A percentile compares a stretch with the other conserved stretches of the same genome.
Evolutionary conservation across 2,888 invertebrate species (phyloP).

Genomic region (Thysanoteuthis rhombus): DNA sequence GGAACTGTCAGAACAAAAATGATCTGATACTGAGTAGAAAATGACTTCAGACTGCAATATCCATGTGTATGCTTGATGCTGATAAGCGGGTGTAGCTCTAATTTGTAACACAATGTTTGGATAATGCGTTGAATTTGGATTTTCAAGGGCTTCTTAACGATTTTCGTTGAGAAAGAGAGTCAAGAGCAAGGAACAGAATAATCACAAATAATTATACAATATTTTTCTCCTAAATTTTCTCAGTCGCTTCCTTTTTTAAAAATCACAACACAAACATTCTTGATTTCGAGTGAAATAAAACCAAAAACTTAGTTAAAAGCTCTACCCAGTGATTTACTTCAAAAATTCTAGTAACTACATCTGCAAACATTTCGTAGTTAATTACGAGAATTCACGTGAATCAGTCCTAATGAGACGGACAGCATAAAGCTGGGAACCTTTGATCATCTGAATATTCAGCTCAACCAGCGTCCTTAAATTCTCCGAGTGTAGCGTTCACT

Average conservation of each 20-base stretch:
- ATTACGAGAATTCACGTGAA: not conserved
- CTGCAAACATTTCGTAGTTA: not conserved
- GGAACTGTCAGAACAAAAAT: no score
- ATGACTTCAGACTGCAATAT: no score
- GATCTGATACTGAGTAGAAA: no score
- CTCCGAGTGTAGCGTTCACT: not conserved
- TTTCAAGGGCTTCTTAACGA: no score
- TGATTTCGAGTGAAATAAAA: not conserved
- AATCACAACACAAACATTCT: not conserved
- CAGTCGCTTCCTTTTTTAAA: not conserved
- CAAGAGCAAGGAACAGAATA: not conserved
- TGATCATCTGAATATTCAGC: not conserved
- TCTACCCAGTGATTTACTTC: not conserved
- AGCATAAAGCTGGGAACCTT: not conserved
- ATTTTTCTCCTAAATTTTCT: not conserved
- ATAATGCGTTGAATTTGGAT: no score
- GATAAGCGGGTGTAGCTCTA: no score
- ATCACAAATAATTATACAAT: not conserved
- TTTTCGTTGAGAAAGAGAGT: no score
- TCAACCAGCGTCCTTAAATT: not conserved
- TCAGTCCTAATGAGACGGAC: not conserved
- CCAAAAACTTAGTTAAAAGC: not conserved
- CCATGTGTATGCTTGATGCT: no score
- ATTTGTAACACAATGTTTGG: no score
- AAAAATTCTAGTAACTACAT: not conserved